Base-by-base conservation (phyloP, 2,888 invertebrate genomes). In the Harpagoxenus sublaevis region DNA sequence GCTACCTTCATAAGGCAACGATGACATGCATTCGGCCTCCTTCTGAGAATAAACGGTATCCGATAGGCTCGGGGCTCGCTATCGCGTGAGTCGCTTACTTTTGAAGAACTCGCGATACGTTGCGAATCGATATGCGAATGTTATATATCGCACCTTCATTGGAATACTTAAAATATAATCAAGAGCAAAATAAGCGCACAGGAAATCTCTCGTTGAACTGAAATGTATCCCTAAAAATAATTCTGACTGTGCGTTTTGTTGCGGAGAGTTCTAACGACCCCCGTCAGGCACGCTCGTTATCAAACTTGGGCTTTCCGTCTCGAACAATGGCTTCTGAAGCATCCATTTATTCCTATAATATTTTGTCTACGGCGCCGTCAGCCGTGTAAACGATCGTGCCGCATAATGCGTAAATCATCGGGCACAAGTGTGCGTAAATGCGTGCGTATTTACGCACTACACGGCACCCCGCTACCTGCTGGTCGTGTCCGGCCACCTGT, bases 361-460 rank as follows among this genome's bases (percentile, higher is more conserved):
- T 94, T 94, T 93, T 92, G 94, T 94, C 94, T 94, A 92, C 92
- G 77, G 66, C 62, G 12, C 42, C 77, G 23, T 82, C 70, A 63
- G 79, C 57, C 57, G 86, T 71, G 84, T 87, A 87, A 87, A 89
- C 87, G 77, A 70, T 70, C 87, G 91, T 87, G 89, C 86, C 84
- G 70, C 82, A 75, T 85, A 87, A 88, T 75, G 84, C 75, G 77
- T 91, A 90, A 91, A 90, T 91, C 90, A 89, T 71, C 70, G 51
- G 45, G 60, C 75, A 62, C 48, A 62, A 57, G 75, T 73, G 83
- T 82, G 78, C 78, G 65, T 74, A 45, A 45, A 42, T 42, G 42
- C 48, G 48, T 15, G 77, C 74, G 55, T 85, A 84, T 86, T 85
- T 86, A 84, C 75, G 71, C 75, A 35, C 65, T 31, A 62, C 55